These are phyloP conservation scores for Enchytraeus crypticus DNA, from an alignment of 2,888 invertebrate genomes.

Conservation along the genomic window DNA sequence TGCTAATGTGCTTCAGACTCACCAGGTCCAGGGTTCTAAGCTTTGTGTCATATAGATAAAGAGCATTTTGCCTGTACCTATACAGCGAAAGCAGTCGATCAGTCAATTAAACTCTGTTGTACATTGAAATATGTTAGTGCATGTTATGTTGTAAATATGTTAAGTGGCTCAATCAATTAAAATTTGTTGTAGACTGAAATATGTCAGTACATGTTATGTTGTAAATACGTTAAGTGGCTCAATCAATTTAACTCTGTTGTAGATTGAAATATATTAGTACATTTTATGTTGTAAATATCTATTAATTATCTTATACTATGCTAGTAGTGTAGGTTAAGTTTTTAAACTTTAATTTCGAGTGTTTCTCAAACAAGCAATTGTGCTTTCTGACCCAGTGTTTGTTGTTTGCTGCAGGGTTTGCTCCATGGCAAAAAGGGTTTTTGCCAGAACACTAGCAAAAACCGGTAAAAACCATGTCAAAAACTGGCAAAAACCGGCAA, in stretches of 20 bases:
- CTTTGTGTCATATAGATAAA: constrained; percentile 14
- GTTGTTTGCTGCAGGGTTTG: not conserved
- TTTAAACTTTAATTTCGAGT: not conserved
- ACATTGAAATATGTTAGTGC: too few species aligned
- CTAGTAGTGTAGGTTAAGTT: too few species aligned
- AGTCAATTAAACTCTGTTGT: not conserved
- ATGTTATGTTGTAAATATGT: not conserved
- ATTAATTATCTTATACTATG: not conserved
- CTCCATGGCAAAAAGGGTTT: too few species aligned
- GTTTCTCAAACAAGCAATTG: too few species aligned
- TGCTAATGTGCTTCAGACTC: constrained; percentile 72
- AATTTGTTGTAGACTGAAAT: too few species aligned
- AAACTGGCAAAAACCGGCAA: too few species aligned
- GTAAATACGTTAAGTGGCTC: not conserved
- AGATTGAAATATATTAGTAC: too few species aligned
- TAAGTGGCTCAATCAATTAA: not conserved
- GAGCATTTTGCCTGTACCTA: constrained; percentile 60
- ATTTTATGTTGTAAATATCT: not conserved
- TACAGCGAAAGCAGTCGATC: constrained; percentile 45
- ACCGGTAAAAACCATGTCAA: too few species aligned
- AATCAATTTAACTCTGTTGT: not conserved
- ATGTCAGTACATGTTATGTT: too few species aligned
- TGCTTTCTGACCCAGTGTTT: too few species aligned
- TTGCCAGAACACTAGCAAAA: too few species aligned
- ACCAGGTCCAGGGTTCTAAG: constrained; percentile 67